Percentiles rank a stretch among this genome's conserved stretches.
Conservation (phyloP, 2,113 vertebrate species). For the Ailuropoda melanoleuca region DNA sequence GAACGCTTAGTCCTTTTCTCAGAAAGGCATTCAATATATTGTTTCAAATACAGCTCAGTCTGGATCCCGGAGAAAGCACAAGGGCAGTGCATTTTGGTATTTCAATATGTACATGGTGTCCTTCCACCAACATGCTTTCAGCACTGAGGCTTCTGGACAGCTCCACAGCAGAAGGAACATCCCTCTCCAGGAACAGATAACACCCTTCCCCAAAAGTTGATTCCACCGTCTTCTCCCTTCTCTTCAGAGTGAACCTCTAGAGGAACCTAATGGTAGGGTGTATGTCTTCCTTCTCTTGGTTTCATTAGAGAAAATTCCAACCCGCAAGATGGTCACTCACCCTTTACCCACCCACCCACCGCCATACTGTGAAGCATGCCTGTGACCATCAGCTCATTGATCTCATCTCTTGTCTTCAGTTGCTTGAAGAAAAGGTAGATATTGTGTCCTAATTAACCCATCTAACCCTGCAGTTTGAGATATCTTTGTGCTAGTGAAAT, state of each 20-base stretch:
- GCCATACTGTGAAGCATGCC: background rate
- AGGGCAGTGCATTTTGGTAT: accelerated
- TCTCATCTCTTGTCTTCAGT: background rate
- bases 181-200: background rate
- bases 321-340: background rate
- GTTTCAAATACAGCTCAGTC: accelerated
- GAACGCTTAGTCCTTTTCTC: background rate
- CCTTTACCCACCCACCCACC: background rate
- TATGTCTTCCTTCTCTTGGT: background rate
- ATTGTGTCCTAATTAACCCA: constrained; percentile 47
- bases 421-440: background rate
- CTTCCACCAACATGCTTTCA: background rate
- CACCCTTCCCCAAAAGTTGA: background rate
- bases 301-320: background rate
- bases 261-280: accelerated
- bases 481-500: background rate
- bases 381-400: no score
- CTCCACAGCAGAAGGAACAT: accelerated
- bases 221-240: accelerated
- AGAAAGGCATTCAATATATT: background rate
- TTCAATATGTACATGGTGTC: accelerated
- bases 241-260: background rate
- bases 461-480: background rate
- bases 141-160: background rate
- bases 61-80: background rate